Evolutionary conservation across 2,888 invertebrate species (phyloP).

Genomic region (Galerucella pusilla): DNA sequence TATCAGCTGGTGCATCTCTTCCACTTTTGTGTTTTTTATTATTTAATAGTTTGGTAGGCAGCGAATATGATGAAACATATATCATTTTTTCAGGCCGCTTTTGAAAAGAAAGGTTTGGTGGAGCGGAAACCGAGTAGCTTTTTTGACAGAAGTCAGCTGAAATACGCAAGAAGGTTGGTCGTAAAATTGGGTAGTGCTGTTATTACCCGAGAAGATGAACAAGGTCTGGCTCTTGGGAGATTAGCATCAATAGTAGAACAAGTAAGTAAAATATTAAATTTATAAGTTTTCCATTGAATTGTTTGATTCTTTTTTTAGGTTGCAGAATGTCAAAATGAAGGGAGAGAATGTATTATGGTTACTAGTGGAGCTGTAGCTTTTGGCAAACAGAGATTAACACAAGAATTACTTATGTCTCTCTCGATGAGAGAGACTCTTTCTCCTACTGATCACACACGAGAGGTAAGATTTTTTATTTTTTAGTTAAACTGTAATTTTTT

Average conservation of each 20-base stretch:
- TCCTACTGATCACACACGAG: conserved; percentile 83
- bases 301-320: conserved; percentile 71
- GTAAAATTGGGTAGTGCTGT: conserved; percentile 98
- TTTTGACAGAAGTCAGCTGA: conserved; percentile 86
- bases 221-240: conserved; percentile 94
- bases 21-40: not conserved
- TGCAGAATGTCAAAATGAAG: conserved; percentile 96
- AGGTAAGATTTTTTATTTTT: conserved; percentile 65
- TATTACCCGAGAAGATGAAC: conserved; percentile 96
- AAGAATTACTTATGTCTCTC: conserved; percentile 96
- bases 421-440: conserved; percentile 98
- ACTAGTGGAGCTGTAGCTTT: conserved; percentile 99
- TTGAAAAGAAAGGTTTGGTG: conserved; percentile 69
- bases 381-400: conserved; percentile 96
- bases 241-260: conserved; percentile 98
- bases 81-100: conserved; percentile 44
- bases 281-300: too few relatives aligned
- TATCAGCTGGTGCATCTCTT: conserved; percentile 4
- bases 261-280: conserved; percentile 66
- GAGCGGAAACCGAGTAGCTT: conserved; percentile 77
- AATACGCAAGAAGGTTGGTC: conserved; percentile 89
- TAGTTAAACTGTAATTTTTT: not conserved
- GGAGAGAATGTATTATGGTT: conserved; percentile 98
- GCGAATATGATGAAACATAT: conserved; percentile 4
- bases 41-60: not conserved